A percentile compares a stretch with the other conserved stretches of the same genome.
Evolutionary conservation across 2,113 vertebrate species (phyloP).

Genomic region (human (Homo sapiens)): DNA sequence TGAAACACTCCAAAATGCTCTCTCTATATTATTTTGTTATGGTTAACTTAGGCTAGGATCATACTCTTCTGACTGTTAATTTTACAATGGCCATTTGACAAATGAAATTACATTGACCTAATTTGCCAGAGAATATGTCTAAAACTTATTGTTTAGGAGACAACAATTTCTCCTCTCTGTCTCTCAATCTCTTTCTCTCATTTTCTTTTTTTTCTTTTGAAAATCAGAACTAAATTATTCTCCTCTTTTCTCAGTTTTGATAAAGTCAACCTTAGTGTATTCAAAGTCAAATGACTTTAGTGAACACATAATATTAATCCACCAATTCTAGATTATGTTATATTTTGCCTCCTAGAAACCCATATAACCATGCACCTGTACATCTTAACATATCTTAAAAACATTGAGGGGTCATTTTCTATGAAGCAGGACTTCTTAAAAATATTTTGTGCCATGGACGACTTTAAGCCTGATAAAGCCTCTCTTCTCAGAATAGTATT

Average conservation of each 20-base stretch:
- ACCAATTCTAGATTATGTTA: not conserved
- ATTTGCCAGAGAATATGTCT: not conserved
- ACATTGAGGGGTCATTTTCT: not conserved
- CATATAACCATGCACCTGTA: not conserved
- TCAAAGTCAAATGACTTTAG: not conserved
- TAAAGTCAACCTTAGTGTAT: not conserved
- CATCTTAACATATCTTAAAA: not conserved
- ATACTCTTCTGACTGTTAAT: not conserved
- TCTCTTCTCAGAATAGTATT: not conserved
- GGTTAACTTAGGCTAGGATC: not conserved
- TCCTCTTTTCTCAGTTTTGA: not conserved
- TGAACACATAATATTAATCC: not conserved
- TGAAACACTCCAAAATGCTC: not conserved
- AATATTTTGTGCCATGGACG: not conserved
- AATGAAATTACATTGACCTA: not conserved
- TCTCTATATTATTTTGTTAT: not conserved
- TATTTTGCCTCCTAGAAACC: not conserved
- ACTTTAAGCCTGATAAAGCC: not conserved
- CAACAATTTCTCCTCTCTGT: too few relatives aligned
- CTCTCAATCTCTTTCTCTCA: not conserved
- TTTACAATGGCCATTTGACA: not conserved
- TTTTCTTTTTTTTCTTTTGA: not conserved
- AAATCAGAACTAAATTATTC: not conserved
- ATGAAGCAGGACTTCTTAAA: not conserved
- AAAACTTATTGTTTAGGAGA: not conserved